Evolutionary conservation across 2,797 vertebrate genomes (phyloP).

Genomic region (Crocidura indochinensis): DNA sequence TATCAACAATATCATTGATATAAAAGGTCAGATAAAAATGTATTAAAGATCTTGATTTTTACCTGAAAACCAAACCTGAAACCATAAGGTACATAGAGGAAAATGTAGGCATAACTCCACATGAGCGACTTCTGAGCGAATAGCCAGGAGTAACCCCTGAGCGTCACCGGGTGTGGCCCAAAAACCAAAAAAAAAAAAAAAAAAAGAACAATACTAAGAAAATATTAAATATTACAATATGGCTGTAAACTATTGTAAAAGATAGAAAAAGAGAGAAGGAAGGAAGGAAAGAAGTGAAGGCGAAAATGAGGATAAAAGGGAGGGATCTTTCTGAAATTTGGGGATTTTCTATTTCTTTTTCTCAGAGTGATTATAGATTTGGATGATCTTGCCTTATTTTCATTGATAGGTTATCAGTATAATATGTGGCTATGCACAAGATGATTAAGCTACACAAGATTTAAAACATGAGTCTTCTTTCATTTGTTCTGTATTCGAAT

Average conservation of each 20-base stretch:
- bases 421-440: background rate
- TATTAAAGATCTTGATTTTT: too few species aligned
- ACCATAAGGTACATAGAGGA: too few species aligned
- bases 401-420: background rate
- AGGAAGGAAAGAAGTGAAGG: background rate
- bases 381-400: background rate
- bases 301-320: background rate
- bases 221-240: background rate
- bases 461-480: conserved; percentile 12
- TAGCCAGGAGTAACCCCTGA: too few species aligned
- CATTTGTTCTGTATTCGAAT: background rate
- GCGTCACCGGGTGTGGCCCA: too few species aligned
- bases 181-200: too few species aligned
- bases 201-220: too few species aligned
- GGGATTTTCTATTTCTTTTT: background rate
- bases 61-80: too few species aligned
- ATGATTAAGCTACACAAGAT: background rate
- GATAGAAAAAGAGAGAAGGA: background rate
- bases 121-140: too few species aligned
- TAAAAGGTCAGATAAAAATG: too few species aligned
- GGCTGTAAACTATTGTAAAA: background rate
- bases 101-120: too few species aligned
- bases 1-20: too few species aligned
- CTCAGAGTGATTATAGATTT: background rate
- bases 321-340: background rate